phyloP scores from a whole-genome alignment of 2,888 invertebrate species.

The Meganola albula region DNA sequence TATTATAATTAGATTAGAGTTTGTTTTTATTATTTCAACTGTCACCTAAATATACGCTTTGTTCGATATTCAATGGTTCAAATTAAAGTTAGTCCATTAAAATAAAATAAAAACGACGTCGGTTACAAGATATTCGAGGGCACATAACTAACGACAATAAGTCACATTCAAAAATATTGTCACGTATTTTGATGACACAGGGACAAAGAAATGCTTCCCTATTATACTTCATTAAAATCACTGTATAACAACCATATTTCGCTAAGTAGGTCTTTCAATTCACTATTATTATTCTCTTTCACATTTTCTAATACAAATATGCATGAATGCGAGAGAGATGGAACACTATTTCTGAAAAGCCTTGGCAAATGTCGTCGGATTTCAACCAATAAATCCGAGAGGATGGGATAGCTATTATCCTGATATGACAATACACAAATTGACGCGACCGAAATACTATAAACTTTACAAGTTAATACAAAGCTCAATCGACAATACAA shows the following conservation, averaged over 20 bases:
- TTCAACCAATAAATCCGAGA: slow-evolving; percentile 70
- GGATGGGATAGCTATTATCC: slow-evolving; percentile 74
- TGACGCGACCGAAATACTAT: slow-evolving; percentile 73
- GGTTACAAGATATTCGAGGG: slow-evolving; percentile 28
- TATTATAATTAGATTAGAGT: too few relatives aligned
- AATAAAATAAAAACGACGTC: slow-evolving; percentile 22
- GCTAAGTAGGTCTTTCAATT: slow-evolving; percentile 63
- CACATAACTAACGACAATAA: slow-evolving; percentile 39
- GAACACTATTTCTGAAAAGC: slow-evolving; percentile 50
- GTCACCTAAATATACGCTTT: too few relatives aligned
- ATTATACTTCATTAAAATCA: slow-evolving; percentile 68
- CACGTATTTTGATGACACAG: slow-evolving; percentile 44
- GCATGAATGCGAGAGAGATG: slow-evolving; percentile 33
- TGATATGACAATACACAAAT: slow-evolving; percentile 75
- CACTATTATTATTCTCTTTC: slow-evolving; percentile 33
- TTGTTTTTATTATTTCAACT: too few relatives aligned
- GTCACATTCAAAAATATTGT: slow-evolving; percentile 49
- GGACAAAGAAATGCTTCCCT: slow-evolving; percentile 52
- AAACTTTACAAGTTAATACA: slow-evolving; percentile 70
- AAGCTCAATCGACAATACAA: slow-evolving; percentile 13
- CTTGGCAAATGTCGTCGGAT: slow-evolving; percentile 65
- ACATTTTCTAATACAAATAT: slow-evolving; percentile 19
- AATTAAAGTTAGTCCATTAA: too few relatives aligned
- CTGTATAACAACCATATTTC: slow-evolving; percentile 61
- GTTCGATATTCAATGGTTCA: too few relatives aligned